Conservation (phyloP, 2,888 invertebrate genomes). For the Dendrolimus pini region DNA sequence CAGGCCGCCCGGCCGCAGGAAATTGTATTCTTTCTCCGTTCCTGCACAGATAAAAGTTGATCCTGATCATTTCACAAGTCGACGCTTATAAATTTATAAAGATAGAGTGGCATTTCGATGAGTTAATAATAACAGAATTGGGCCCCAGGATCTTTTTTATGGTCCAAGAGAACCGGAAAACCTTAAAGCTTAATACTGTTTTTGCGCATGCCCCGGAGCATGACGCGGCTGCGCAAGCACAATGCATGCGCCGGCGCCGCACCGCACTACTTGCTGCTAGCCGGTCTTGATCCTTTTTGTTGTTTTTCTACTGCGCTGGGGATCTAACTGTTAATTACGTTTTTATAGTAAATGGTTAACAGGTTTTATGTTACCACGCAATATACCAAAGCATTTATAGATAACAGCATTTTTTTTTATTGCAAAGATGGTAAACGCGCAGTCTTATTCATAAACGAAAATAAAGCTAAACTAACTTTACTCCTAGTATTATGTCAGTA, state of each 20-base stretch:
- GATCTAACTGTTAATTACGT: background rate
- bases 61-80: no score
- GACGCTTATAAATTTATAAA: no score
- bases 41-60: no score
- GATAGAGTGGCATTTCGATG: no score
- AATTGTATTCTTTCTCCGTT: no score
- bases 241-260: slow-evolving; percentile 32
- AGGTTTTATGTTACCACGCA: no score
- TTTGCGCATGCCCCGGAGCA: slow-evolving; percentile 4
- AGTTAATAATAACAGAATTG: no score
- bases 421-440: background rate
- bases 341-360: background rate
- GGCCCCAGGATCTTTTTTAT: no score
- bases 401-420: no score
- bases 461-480: background rate
- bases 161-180: background rate
- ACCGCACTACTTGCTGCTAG: slow-evolving; percentile 32
- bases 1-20: no score
- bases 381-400: no score
- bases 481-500: no score
- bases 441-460: background rate
- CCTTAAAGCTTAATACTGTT: background rate
- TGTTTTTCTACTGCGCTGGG: background rate
- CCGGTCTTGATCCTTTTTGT: slow-evolving; percentile 9
- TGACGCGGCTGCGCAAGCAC: slow-evolving; percentile 21